Percentiles rank a stretch among this genome's conserved stretches.
phyloP scores from a whole-genome alignment of 2,888 invertebrate species.

The Eupithecia dodoneata region DNA sequence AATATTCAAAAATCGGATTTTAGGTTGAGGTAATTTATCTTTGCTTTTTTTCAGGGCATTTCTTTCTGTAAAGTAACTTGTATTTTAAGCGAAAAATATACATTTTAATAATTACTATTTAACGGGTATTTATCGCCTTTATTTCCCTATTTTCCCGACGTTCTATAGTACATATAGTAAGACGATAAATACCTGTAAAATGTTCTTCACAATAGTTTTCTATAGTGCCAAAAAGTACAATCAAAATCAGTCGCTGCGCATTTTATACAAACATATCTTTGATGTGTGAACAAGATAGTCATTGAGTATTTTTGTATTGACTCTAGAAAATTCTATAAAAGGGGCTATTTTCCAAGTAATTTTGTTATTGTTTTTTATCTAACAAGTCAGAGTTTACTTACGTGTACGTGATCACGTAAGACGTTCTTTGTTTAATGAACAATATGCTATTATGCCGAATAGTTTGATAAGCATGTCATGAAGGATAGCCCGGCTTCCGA shows the following conservation, averaged over 20 bases:
- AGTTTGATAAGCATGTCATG: slow-evolving; percentile 1
- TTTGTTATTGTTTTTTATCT: neutral
- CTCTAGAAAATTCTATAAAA: neutral
- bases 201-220: too few relatives aligned
- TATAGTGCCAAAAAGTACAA: neutral
- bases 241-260: neutral
- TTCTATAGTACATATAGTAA: too few relatives aligned
- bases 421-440: neutral
- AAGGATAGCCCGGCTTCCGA: neutral
- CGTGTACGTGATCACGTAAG: slow-evolving; percentile 4
- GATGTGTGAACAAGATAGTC: neutral
- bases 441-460: neutral
- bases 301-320: neutral
- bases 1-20: neutral
- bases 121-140: too few relatives aligned
- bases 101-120: too few relatives aligned
- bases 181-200: too few relatives aligned
- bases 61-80: too few relatives aligned
- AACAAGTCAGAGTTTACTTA: neutral
- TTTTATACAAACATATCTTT: neutral
- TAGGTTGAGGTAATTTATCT: neutral
- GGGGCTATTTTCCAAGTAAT: neutral
- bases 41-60: too few relatives aligned
- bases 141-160: too few relatives aligned
- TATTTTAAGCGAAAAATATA: too few relatives aligned